Percentiles rank a stretch among this genome's conserved stretches.
Conservation (phyloP, 1,140 invertebrate genomes). For the Penaeus vannamei region DNA sequence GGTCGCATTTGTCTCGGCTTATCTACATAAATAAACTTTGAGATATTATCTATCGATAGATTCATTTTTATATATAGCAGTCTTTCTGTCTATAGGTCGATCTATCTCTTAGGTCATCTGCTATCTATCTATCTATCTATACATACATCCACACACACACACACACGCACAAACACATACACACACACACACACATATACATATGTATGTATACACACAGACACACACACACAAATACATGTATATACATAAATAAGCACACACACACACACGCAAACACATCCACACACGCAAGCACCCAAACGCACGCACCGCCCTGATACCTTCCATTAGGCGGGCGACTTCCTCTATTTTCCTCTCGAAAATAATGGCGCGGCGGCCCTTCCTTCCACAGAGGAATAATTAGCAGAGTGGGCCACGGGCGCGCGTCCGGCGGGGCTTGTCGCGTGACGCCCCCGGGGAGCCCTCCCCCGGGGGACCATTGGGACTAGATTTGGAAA, state of each 20-base stretch:
- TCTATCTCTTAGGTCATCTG: neutral
- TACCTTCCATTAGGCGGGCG: neutral
- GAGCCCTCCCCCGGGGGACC: no score
- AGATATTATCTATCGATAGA: neutral
- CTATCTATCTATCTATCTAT: neutral
- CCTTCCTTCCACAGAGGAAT: no score
- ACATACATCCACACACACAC: neutral
- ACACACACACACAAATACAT: slow-evolving; percentile 29
- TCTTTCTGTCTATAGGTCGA: slow-evolving; percentile 13
- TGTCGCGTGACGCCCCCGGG: no score
- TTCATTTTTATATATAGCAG: neutral
- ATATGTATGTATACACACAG: neutral
- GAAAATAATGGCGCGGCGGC: no score
- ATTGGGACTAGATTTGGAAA: no score
- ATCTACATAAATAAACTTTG: no score
- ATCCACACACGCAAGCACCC: neutral
- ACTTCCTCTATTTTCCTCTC: neutral
- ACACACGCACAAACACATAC: neutral
- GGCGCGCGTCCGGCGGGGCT: no score
- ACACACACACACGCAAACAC: neutral
- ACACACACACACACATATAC: slow-evolving; percentile 6
- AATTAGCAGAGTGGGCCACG: no score
- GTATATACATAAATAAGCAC: slow-evolving; percentile 4
- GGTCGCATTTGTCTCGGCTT: no score
- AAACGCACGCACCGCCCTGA: neutral